phyloP scores from a whole-genome alignment of 2,888 invertebrate genomes.

The Drymonia ruficornis region DNA sequence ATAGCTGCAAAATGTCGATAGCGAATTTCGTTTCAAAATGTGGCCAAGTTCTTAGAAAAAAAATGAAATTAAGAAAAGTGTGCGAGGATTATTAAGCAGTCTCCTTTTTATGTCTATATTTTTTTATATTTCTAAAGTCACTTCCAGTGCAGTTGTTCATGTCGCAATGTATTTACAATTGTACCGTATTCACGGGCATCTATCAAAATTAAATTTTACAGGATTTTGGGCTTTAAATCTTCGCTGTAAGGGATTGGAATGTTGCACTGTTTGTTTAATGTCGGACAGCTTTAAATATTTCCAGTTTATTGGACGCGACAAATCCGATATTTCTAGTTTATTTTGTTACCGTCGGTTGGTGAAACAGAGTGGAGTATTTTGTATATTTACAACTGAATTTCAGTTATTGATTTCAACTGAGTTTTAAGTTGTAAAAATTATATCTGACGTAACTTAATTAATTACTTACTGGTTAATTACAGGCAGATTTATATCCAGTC shows the following conservation, averaged over 20 bases:
- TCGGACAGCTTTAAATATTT: conserved; percentile 40
- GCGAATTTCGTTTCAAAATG: too few relatives aligned
- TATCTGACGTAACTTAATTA: too few relatives aligned
- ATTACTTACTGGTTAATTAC: too few relatives aligned
- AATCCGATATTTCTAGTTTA: conserved; percentile 42
- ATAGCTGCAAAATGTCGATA: too few relatives aligned
- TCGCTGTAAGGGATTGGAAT: conserved; percentile 59
- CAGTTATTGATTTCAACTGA: too few relatives aligned
- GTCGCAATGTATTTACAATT: conserved; percentile 55
- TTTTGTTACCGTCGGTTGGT: conserved; percentile 37
- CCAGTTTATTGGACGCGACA: conserved; percentile 36
- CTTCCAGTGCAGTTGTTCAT: conserved; percentile 30
- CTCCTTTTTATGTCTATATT: too few relatives aligned
- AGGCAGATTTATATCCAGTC: too few relatives aligned
- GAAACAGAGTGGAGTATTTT: conserved; percentile 24
- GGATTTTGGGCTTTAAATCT: conserved; percentile 64
- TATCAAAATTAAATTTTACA: conserved; percentile 77
- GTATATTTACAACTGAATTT: conserved; percentile 9
- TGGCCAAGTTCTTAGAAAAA: too few relatives aligned
- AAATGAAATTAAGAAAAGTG: too few relatives aligned
- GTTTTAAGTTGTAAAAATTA: too few relatives aligned
- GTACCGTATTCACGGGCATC: conserved; percentile 63
- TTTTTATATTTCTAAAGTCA: conserved; percentile 9
- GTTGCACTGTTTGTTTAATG: conserved; percentile 46
- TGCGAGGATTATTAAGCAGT: too few relatives aligned